phyloP scores from a whole-genome alignment of 2,797 vertebrate genomes.

The Epinephelus malabaricus region DNA sequence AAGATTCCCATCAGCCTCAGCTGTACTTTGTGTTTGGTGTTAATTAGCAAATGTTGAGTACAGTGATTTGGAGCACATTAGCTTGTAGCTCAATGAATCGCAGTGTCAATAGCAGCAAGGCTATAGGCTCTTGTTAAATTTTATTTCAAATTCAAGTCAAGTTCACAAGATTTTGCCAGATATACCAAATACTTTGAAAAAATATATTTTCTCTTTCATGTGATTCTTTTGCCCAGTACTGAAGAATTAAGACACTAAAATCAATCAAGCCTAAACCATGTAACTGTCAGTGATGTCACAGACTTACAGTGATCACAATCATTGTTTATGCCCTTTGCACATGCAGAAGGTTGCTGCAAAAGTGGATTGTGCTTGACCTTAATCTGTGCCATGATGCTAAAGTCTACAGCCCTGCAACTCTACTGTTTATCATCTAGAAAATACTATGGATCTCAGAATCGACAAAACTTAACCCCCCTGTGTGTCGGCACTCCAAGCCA shows the following conservation, averaged over 20 bases:
- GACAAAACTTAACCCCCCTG: constrained; percentile 1
- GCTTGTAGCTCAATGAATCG: neutral
- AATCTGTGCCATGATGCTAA: neutral
- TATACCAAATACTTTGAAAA: neutral
- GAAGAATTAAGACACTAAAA: neutral
- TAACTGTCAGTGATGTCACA: neutral
- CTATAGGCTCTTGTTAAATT: neutral
- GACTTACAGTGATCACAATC: neutral
- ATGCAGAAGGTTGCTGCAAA: neutral
- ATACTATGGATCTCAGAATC: neutral
- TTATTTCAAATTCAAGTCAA: neutral
- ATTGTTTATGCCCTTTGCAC: neutral
- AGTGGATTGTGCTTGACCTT: neutral
- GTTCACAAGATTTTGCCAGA: neutral
- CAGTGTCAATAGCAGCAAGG: neutral
- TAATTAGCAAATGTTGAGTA: neutral
- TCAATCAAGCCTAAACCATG: neutral
- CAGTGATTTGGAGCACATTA: neutral
- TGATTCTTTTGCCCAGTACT: neutral
- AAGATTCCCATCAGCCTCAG: neutral
- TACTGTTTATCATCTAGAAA: neutral
- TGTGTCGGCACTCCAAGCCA: neutral
- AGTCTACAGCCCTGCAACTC: neutral
- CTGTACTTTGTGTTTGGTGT: too few species aligned
- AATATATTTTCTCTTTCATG: neutral